phyloP scores from a whole-genome alignment of 2,113 vertebrate species.

The Rattus norvegicus region GRCr8 NC_086020.1:237278001-237278500 shows the following conservation, averaged over 20 bases:
- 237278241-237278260: not conserved
- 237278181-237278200: not conserved
- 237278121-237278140: constrained; percentile 6
- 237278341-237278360: not conserved
- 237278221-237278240: not conserved
- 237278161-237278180: not conserved
- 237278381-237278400: not conserved
- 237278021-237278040: not conserved
- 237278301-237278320: not conserved
- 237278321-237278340: not conserved
- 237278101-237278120: constrained; percentile 60
- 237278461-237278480: not conserved
- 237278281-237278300: not conserved
- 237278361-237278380: not conserved
- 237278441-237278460: not conserved
- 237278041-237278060: constrained; percentile 35
- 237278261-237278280: not conserved
- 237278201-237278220: not conserved
- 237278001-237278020: constrained; percentile 7
- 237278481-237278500: not conserved
- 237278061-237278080: constrained; percentile 69
- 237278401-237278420: not conserved
- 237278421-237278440: not conserved
- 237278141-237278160: constrained; percentile 53
- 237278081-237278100: constrained; percentile 46